phyloP scores from a whole-genome alignment of 2,113 vertebrate species.

The Barnardius zonarius region DNA sequence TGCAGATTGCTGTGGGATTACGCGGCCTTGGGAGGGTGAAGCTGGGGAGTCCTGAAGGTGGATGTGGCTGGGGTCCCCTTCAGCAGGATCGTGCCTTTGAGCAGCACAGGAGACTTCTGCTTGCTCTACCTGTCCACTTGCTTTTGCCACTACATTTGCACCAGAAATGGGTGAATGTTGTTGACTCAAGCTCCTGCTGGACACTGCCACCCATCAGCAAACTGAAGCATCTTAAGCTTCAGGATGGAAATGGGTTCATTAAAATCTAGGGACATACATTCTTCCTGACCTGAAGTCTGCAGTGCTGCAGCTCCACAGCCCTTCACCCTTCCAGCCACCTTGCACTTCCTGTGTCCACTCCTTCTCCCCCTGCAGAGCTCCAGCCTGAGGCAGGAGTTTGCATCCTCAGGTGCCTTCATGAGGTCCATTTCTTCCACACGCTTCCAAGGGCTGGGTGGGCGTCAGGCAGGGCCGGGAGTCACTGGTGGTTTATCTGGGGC shows the following conservation, averaged over 20 bases:
- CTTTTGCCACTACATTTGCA: accelerated
- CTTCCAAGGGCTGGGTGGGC: accelerated
- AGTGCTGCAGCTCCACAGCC: accelerated
- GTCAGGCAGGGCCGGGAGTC: neutral
- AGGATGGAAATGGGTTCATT: neutral
- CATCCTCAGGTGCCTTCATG: neutral
- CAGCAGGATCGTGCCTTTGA: too few relatives aligned
- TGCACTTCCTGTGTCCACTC: accelerated
- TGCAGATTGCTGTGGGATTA: neutral
- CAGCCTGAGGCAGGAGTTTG: neutral
- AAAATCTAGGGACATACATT: accelerated
- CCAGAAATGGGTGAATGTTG: neutral
- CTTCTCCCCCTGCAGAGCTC: neutral
- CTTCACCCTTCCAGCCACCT: accelerated
- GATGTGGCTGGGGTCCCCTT: accelerated
- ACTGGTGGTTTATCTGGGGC: neutral
- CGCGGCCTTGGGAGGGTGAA: neutral
- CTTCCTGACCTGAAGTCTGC: neutral
- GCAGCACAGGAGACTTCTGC: neutral
- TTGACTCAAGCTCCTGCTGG: accelerated
- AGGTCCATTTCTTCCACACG: accelerated
- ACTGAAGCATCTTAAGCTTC: neutral
- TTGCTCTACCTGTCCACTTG: neutral
- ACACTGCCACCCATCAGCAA: accelerated
- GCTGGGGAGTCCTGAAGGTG: accelerated